Evolutionary conservation across 1,140 invertebrate genomes (phyloP), one percentile per base, ranked within the genome.

Genomic region (Drosophila willistoni): DNA sequence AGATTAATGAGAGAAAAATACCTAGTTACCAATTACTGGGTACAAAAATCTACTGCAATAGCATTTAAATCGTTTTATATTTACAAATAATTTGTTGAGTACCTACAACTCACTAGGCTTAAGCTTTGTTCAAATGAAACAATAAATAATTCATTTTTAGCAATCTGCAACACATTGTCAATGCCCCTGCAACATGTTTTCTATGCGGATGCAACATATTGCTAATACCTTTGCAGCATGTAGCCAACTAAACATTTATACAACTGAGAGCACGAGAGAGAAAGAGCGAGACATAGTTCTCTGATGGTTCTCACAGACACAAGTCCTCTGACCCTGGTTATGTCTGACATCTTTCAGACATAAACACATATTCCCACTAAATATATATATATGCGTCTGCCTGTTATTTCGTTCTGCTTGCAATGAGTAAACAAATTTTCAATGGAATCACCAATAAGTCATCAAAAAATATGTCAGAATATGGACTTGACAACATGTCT

Each of bases 371-470:
- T 86, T 68, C 60, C 59, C 64, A 78, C 59, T 86, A 68, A 68
- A 78, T 72, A 70, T 69, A 42, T 17, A 14, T 6, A 68, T 72
- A 77, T 79, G 68, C 56, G 56, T 72, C 70, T 62, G 65, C 42
- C 73, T 89, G 84, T 51, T 66, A 54, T 67, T 59, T 80, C 71
- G 80, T 63, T 86, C 68, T 82, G 72, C 39, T 51, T 44, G 78
- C 87, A 90, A 79, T 90, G 87, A 90, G 87, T 90, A 90, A 90
- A 90, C 87, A 90, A 81, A 73, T 84, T 90, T 90, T 90, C 84
- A 91, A 90, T 91, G 89, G 87, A 90, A 90, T 90, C 84, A 87
- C 90, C 81, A 90, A 89, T 90, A 90, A 90, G 87, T 90, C 87
- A 90, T 90, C 87, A 76, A 77, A 51, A 71, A 80, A 68, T 54